Conservation (phyloP, 2,888 invertebrate species). For the Arrhopalites spinosus region DNA sequence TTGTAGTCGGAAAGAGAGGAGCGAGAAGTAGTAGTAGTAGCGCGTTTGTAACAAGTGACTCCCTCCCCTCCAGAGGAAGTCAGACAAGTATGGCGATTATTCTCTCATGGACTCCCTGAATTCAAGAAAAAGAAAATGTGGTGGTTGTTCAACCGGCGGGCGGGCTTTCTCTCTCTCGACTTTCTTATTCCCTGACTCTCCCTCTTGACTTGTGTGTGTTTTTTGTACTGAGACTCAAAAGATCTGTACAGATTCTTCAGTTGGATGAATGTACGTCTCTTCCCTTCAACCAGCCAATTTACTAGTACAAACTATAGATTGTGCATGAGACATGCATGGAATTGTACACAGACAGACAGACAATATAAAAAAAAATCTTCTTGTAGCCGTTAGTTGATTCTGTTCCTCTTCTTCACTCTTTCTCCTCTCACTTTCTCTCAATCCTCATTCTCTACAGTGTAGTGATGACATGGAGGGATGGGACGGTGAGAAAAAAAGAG, state of each 20-base stretch:
- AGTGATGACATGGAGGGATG: no score
- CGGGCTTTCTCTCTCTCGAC: not conserved
- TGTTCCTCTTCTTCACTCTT: not conserved
- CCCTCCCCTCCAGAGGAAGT: not conserved
- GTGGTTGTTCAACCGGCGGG: not conserved
- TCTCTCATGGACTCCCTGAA: conserved; percentile 24
- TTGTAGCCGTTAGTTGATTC: not conserved
- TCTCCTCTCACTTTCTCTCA: not conserved
- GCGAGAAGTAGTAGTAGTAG: not conserved
- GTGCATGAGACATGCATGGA: no score
- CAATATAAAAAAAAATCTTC: not conserved
- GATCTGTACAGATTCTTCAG: not conserved
- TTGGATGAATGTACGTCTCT: conserved; percentile 2
- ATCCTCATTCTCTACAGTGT: not conserved
- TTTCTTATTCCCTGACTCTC: not conserved
- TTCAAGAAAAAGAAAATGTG: not conserved
- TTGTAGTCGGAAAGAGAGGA: conserved; percentile 4
- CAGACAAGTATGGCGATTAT: conserved; percentile 14
- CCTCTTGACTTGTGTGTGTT: not conserved
- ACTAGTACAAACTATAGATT: not conserved
- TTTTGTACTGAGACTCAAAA: not conserved
- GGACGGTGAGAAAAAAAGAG: not conserved
- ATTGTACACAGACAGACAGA: not conserved
- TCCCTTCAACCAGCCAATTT: conserved; percentile 25
- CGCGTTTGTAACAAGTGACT: conserved; percentile 4